These are phyloP conservation scores for Idaea aversata DNA, from an alignment of 2,888 invertebrate species.

Conservation along the genomic window DNA sequence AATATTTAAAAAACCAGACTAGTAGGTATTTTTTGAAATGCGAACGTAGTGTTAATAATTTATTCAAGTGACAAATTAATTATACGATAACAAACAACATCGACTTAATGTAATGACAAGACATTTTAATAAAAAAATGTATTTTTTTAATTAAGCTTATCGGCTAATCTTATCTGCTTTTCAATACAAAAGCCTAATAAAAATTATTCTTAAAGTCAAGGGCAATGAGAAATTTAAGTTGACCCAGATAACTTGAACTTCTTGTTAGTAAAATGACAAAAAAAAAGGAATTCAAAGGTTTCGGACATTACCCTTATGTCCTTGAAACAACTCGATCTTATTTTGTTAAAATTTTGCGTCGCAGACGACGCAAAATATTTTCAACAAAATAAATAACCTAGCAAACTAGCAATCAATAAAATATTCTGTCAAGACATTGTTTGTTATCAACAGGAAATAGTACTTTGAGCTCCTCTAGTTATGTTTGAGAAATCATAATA, in stretches of 20 bases:
- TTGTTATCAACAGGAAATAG: not conserved
- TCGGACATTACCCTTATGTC: not conserved
- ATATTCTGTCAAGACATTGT: not conserved
- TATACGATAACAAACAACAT: not conserved
- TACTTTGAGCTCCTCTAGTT: not conserved
- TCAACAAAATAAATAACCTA: no score
- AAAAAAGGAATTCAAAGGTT: not conserved
- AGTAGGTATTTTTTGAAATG: not conserved
- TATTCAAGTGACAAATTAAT: not conserved
- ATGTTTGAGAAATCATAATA: not conserved
- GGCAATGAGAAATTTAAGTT: not conserved
- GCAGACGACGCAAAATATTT: no score
- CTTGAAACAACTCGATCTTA: not conserved
- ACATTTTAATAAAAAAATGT: not conserved
- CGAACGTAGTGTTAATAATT: not conserved
- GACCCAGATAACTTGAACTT: not conserved
- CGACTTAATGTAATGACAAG: not conserved
- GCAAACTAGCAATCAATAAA: not conserved
- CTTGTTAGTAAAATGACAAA: no score
- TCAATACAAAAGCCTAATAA: not conserved
- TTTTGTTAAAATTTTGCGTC: not conserved
- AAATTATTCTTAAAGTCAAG: not conserved
- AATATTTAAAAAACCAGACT: no score
- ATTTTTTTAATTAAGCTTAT: not conserved
- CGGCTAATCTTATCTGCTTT: not conserved